A percentile compares a stretch with the other conserved stretches of the same genome.
These are phyloP conservation scores for Eriosoma lanigerum DNA, from an alignment of 1,140 invertebrate species.

Conservation along the genomic window DNA sequence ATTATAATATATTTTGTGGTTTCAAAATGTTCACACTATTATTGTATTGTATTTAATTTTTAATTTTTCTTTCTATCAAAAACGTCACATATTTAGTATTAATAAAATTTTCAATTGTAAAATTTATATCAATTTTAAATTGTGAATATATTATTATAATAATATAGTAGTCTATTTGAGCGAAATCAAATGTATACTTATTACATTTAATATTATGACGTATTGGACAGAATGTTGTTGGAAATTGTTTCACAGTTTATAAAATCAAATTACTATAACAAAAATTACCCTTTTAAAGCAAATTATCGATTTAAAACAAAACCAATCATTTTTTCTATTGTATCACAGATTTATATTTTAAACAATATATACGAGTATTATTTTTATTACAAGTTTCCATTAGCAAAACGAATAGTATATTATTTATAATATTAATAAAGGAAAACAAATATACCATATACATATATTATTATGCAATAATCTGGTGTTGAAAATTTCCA, in stretches of 20 bases:
- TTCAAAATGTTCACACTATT: no score
- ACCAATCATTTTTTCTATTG: not conserved
- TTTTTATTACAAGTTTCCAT: not conserved
- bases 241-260: not conserved
- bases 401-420: not conserved
- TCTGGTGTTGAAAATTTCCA: slow-evolving; percentile 8
- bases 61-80: no score
- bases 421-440: no score
- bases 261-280: slow-evolving; percentile 12
- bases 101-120: no score
- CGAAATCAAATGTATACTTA: not conserved
- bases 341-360: slow-evolving; percentile 41
- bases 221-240: not conserved
- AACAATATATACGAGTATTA: not conserved
- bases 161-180: slow-evolving; percentile 4
- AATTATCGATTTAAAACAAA: not conserved
- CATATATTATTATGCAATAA: not conserved
- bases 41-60: no score
- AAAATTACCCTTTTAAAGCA: slow-evolving; percentile 33
- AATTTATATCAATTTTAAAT: no score
- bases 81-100: no score
- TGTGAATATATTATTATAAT: no score
- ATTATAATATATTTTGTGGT: no score
- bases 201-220: not conserved
- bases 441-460: no score